Conservation (phyloP, 2,888 invertebrate genomes). For the Xestobium rufovillosum region DNA sequence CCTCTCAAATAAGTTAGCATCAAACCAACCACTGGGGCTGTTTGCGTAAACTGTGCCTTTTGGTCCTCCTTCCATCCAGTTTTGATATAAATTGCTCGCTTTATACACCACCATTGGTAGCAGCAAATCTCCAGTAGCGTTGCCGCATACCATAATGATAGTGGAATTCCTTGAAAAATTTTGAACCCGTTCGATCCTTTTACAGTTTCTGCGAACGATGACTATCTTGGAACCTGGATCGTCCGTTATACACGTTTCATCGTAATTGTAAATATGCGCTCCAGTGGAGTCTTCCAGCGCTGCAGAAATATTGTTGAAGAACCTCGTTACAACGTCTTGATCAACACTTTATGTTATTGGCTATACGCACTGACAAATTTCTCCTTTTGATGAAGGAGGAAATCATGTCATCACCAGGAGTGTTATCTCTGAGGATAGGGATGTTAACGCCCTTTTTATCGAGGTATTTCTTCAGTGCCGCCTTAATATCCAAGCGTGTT, state of each 20-base stretch:
- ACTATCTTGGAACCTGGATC: constrained; percentile 31
- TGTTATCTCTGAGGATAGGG: constrained; percentile 2
- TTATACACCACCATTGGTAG: no score
- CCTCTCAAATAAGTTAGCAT: constrained; percentile 19
- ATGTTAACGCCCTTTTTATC: constrained; percentile 2
- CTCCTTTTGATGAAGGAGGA: constrained; percentile 1
- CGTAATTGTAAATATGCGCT: constrained; percentile 29
- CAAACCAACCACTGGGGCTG: constrained; percentile 20
- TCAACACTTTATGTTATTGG: not conserved
- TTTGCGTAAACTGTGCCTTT: constrained; percentile 14
- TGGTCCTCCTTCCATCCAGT: constrained; percentile 26
- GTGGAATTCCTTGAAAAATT: constrained; percentile 21
- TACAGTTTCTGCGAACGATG: no score
- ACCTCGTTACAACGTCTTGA: constrained; percentile 2
- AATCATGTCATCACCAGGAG: constrained; percentile 2
- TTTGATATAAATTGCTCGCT: no score
- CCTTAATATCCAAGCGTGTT: constrained; percentile 2
- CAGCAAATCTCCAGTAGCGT: no score
- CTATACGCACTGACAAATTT: no score
- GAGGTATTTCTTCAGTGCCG: constrained; percentile 3
- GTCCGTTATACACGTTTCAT: constrained; percentile 34
- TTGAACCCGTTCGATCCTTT: constrained; percentile 28
- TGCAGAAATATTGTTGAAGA: constrained; percentile 8
- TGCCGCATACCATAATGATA: no score
- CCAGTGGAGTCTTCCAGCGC: constrained; percentile 7